Evolutionary conservation across 1,140 invertebrate species (phyloP).

Genomic region (Laupala kohalensis): DNA sequence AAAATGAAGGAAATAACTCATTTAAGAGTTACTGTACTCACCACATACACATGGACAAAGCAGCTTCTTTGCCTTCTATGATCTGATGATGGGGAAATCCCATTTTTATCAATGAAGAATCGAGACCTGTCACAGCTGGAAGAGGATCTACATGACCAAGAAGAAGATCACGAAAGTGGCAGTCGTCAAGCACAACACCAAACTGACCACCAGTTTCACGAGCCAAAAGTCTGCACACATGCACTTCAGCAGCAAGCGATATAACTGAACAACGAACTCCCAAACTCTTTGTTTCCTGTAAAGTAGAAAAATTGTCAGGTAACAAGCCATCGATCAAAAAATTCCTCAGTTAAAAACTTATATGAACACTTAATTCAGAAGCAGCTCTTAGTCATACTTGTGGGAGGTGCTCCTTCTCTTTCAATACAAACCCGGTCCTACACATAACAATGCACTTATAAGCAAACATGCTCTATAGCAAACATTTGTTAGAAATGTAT

Average conservation of each 20-base stretch:
- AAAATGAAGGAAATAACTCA: too few relatives aligned
- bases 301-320: not conserved
- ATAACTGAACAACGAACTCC: constrained; percentile 81
- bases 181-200: constrained; percentile 80
- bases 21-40: too few relatives aligned
- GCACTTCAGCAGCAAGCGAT: constrained; percentile 87
- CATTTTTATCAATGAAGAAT: constrained; percentile 81
- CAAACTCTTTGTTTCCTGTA: not conserved
- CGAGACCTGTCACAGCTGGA: constrained; percentile 60
- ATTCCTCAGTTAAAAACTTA: too few relatives aligned
- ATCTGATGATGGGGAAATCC: constrained; percentile 69
- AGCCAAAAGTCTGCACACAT: constrained; percentile 73
- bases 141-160: constrained; percentile 76
- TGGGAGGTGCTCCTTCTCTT: too few relatives aligned
- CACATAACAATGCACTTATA: too few relatives aligned
- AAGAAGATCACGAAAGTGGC: constrained; percentile 70
- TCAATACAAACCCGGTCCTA: too few relatives aligned
- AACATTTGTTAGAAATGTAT: too few relatives aligned
- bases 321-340: not conserved
- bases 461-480: too few relatives aligned
- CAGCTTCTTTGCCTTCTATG: constrained; percentile 44
- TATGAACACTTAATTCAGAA: too few relatives aligned
- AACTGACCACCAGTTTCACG: constrained; percentile 74
- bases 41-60: constrained; percentile 76
- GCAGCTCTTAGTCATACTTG: too few relatives aligned